phyloP scores from a whole-genome alignment of 2,113 vertebrate species.

The Morone saxatilis region DNA sequence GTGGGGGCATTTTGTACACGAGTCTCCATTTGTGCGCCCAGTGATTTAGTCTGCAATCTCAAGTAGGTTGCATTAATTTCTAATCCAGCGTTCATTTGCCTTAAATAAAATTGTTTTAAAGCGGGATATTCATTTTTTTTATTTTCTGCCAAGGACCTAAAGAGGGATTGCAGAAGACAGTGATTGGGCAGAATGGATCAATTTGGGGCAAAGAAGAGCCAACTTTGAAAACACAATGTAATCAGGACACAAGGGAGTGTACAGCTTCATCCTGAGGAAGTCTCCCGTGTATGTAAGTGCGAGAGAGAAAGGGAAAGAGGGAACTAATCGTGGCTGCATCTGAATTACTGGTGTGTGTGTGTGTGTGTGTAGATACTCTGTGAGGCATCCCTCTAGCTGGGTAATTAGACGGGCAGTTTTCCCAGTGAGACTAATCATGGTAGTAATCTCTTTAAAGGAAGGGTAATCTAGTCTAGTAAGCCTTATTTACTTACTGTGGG shows the following conservation, averaged over 20 bases:
- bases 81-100: constrained; percentile 47
- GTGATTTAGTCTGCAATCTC: constrained; percentile 52
- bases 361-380: constrained; percentile 16
- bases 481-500: constrained; percentile 77
- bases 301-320: constrained; percentile 53
- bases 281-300: constrained; percentile 33
- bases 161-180: constrained; percentile 28
- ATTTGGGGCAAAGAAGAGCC: constrained; percentile 41
- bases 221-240: constrained; percentile 61
- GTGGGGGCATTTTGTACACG: constrained; percentile 75
- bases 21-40: constrained; percentile 69
- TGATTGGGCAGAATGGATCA: constrained; percentile 43
- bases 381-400: constrained; percentile 67
- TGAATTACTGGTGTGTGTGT: constrained; percentile 41
- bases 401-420: constrained; percentile 82
- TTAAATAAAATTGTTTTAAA: constrained; percentile 36
- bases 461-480: constrained; percentile 83
- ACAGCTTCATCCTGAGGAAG: constrained; percentile 39
- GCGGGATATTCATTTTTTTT: constrained; percentile 28
- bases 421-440: constrained; percentile 84
- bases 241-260: constrained; percentile 70
- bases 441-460: constrained; percentile 84
- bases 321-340: constrained; percentile 52
- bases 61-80: constrained; percentile 61
- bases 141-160: constrained; percentile 37